Evolutionary conservation across 1,140 invertebrate species (phyloP).

Genomic region (Drosophila lacteicornis): DNA sequence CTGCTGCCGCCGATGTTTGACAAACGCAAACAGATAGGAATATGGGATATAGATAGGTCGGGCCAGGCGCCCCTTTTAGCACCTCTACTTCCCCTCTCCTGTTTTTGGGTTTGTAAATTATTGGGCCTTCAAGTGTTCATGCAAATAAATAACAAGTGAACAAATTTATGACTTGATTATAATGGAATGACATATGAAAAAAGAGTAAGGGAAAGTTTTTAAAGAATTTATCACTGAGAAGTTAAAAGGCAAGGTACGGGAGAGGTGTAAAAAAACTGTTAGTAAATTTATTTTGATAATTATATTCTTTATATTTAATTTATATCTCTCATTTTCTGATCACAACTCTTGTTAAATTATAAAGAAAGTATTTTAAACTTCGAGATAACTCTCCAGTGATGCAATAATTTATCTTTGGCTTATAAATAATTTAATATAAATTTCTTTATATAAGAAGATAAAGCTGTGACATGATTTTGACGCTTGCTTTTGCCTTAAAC

Average conservation of each 20-base stretch:
- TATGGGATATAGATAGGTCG: conserved; percentile 40
- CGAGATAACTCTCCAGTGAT: background rate
- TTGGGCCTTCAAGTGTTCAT: conserved; percentile 56
- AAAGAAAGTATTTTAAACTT: background rate
- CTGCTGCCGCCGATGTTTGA: conserved; percentile 59
- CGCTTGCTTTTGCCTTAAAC: conserved; percentile 1
- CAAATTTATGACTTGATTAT: conserved; percentile 57
- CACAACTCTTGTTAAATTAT: background rate
- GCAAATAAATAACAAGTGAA: conserved; percentile 77
- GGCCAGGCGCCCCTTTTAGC: conserved; percentile 47
- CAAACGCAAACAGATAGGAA: conserved; percentile 70
- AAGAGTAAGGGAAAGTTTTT: background rate
- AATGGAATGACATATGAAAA: background rate
- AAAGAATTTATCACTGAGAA: background rate
- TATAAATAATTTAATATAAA: background rate
- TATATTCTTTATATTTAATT: no score
- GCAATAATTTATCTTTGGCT: background rate
- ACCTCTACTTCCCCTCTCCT: conserved; percentile 11
- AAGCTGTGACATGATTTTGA: background rate
- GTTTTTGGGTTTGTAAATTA: conserved; percentile 9
- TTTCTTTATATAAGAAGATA: conserved; percentile 9
- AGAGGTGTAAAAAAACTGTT: no score
- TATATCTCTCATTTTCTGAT: background rate
- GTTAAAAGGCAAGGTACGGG: no score
- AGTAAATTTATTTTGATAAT: no score